Evolutionary conservation across 2,113 vertebrate genomes (phyloP), one percentile per base, ranked within the genome.

Genomic region (Erythrocebus patas): DNA sequence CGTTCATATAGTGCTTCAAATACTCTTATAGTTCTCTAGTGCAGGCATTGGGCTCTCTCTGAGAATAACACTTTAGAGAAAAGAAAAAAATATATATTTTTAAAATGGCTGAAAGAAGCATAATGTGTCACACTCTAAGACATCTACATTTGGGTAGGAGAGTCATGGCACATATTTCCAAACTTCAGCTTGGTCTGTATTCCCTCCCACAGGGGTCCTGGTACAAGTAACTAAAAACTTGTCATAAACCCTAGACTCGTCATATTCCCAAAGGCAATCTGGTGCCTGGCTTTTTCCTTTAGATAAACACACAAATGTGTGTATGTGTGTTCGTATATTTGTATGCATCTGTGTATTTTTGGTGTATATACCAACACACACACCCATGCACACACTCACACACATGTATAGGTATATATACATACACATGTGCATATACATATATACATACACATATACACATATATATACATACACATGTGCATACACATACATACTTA

Each of bases 21-120:
- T 11, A 48, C 25, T 16, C 48, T 43, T 59, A 40, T 0, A 27
- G 38, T 13, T 45, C 11, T 92, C 64, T 76, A 92, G 35, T 66
- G 13, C 8, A 76, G 12, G 7, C 25, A 25, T 5, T 16, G 70
- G 93, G 52, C 45, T 92, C 38, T 91, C 91, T 35, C 43, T 73
- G 50, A 79, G 2, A 95, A 72, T n/a, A 93, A 81, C 14, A 76
- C 18, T 57, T 80, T 20, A 92, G 32, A 50, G 48, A 55, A 94
- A 40, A 72, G 5, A 64, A 32, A 70, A 91, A 43, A 35, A 8
- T 27, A 68, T 40, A 75, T 55, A 57, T 45, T 79, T 61, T 87
- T 18, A 94, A 96, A 73, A 12, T 40, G 20, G 10, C 10, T 94
- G 8, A 25, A 40, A 40, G 80, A 83, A 72, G 1, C 38, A 45